phyloP scores from a whole-genome alignment of 1,140 invertebrate genomes.

The Hyposmocoma kahamanoa region DNA sequence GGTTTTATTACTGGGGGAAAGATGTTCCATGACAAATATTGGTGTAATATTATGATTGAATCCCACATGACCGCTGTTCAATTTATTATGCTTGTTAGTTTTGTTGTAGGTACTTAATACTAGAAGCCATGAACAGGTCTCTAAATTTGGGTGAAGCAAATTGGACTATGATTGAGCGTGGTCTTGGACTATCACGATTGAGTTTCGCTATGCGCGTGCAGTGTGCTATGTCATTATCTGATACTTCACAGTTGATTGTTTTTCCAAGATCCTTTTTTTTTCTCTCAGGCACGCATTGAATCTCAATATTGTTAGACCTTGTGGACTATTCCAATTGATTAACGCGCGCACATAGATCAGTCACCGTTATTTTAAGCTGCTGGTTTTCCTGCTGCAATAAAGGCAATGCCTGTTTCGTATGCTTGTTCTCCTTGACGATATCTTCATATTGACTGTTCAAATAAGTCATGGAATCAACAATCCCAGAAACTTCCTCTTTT shows the following conservation, averaged over 20 bases:
- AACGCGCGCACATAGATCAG: not conserved
- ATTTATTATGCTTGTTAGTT: not conserved
- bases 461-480: too few species aligned
- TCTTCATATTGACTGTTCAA: too few species aligned
- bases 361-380: too few species aligned
- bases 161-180: not conserved
- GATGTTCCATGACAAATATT: conserved; percentile 1
- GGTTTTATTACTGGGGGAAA: not conserved
- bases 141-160: not conserved
- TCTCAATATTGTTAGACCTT: not conserved
- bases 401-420: too few species aligned
- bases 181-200: not conserved
- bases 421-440: too few species aligned
- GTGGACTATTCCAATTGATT: not conserved
- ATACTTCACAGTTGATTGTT: not conserved
- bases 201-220: not conserved
- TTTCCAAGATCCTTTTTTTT: not conserved
- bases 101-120: conserved; percentile 2
- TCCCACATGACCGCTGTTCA: not conserved
- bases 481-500: too few species aligned
- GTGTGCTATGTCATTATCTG: not conserved
- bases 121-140: not conserved
- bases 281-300: not conserved
- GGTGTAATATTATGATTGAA: not conserved
- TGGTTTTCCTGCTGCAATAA: too few species aligned